phyloP scores from a whole-genome alignment of 23 tunicate genomes.

The Ciona savignyi region DNA sequence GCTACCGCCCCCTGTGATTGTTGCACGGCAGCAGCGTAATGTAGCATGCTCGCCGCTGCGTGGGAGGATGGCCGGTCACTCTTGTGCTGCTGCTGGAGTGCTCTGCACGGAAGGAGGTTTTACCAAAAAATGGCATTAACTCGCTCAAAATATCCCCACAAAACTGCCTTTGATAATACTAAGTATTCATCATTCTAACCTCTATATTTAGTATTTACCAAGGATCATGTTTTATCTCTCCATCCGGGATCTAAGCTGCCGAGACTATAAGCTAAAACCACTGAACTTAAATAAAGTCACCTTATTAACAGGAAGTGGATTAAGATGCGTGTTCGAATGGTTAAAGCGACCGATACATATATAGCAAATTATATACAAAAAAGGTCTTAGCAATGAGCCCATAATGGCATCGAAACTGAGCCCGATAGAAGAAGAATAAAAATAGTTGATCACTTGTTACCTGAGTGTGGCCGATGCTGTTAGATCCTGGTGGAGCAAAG shows the following conservation, averaged over 20 bases:
- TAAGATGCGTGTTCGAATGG: no score
- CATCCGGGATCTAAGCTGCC: no score
- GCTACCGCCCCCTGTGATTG: conserved; percentile 39
- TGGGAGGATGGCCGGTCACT: conserved; percentile 40
- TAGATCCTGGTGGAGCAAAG: conserved; percentile 61
- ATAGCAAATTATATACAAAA: neutral
- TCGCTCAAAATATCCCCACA: neutral
- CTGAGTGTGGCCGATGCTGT: conserved; percentile 81
- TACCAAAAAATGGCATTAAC: neutral
- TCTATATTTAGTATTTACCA: no score
- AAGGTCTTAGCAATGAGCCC: neutral
- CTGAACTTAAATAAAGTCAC: no score
- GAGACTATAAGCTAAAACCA: no score
- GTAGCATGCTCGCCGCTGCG: conserved; percentile 65
- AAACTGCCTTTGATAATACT: no score
- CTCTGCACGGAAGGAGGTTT: conserved; percentile 21
- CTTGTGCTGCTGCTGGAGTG: conserved; percentile 80
- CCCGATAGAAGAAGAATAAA: neutral
- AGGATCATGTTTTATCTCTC: no score
- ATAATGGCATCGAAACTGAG: neutral
- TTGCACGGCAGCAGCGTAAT: conserved; percentile 83
- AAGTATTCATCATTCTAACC: no score
- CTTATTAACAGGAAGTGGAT: no score
- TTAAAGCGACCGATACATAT: neutral
- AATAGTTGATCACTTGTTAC: conserved; percentile 9